A percentile compares a stretch with the other conserved stretches of the same genome.
Evolutionary conservation across 92 coral and sea anemone species (phyloP).

Genomic region (Micromussa lordhowensis): DNA sequence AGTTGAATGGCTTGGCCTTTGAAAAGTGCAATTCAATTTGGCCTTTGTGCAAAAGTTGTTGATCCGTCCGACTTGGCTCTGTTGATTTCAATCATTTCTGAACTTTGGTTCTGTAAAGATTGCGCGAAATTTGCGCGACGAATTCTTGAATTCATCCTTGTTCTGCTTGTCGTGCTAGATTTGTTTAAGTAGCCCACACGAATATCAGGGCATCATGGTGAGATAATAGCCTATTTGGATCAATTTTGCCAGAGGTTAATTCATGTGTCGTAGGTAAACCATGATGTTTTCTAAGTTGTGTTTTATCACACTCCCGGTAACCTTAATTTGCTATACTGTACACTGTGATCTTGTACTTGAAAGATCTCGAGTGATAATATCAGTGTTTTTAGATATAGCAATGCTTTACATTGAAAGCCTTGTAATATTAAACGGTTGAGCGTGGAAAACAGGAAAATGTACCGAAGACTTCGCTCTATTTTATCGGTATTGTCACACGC

Average conservation of each 20-base stretch:
- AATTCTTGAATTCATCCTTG: background rate
- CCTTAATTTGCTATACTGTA: background rate
- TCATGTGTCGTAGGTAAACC: slow-evolving; percentile 19
- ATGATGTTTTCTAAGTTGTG: background rate
- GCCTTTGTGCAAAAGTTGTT: slow-evolving; percentile 31
- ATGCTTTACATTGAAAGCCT: background rate
- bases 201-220: slow-evolving; percentile 18
- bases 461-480: background rate
- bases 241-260: slow-evolving; percentile 26
- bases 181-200: background rate
- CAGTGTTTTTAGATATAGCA: background rate
- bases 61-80: background rate
- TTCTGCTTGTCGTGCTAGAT: background rate
- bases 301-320: slow-evolving; percentile 2
- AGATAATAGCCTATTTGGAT: slow-evolving; percentile 27
- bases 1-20: slow-evolving; percentile 24
- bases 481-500: background rate
- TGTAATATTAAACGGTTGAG: background rate
- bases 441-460: background rate
- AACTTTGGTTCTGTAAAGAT: background rate
- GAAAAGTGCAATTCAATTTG: slow-evolving; percentile 17
- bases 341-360: slow-evolving; percentile 4
- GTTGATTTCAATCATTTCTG: background rate
- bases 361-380: background rate
- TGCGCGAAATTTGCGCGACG: background rate